Evolutionary conservation across 2,888 invertebrate genomes (phyloP).

Genomic region (Mythimna lalbum): DNA sequence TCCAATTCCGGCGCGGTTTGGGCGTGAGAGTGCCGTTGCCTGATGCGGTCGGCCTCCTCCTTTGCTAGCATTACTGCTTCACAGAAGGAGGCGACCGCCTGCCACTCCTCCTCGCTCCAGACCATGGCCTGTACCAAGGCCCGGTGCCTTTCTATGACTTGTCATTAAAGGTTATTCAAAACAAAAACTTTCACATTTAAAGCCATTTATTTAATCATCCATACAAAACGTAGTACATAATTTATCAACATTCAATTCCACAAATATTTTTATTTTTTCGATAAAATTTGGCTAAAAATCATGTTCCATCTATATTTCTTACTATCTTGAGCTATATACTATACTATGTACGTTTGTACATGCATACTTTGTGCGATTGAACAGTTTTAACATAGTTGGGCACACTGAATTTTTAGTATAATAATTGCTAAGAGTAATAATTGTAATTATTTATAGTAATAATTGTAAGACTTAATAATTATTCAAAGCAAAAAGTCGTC

Average conservation of each 20-base stretch:
- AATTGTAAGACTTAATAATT: slow-evolving; percentile 19
- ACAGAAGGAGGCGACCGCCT: no score
- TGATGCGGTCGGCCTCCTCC: no score
- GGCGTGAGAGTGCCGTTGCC: no score
- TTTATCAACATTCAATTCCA: slow-evolving; percentile 64
- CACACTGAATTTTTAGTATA: slow-evolving; percentile 41
- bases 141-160: no score
- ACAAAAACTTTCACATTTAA: slow-evolving; percentile 69
- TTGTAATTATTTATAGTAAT: slow-evolving; percentile 43
- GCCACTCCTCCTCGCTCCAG: no score
- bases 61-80: no score
- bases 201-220: slow-evolving; percentile 78
- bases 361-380: slow-evolving; percentile 60
- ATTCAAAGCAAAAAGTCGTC: not conserved
- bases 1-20: no score
- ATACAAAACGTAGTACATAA: slow-evolving; percentile 74
- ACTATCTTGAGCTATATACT: slow-evolving; percentile 45
- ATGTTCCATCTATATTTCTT: slow-evolving; percentile 51
- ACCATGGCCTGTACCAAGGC: no score
- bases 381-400: slow-evolving; percentile 52
- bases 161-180: not conserved
- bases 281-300: slow-evolving; percentile 75
- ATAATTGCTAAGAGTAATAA: slow-evolving; percentile 32
- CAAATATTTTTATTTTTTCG: slow-evolving; percentile 57
- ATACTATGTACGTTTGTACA: slow-evolving; percentile 39